Conservation (phyloP, 2,113 vertebrate genomes). For the Stomatorhinus ivindoensis region DNA sequence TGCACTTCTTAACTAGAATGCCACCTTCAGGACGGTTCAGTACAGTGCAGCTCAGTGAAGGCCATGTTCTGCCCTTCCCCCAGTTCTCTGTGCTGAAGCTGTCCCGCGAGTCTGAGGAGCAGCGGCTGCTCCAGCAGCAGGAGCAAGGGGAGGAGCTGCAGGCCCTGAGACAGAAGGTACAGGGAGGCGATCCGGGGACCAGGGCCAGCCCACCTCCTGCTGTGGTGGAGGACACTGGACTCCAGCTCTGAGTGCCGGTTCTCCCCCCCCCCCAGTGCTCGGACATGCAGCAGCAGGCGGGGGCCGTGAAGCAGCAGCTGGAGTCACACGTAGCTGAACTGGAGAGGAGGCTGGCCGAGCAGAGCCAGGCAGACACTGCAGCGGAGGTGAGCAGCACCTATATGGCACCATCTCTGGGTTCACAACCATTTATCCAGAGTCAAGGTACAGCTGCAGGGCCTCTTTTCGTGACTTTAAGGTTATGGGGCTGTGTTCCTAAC, state of each 20-base stretch:
- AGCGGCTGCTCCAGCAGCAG: constrained; percentile 44
- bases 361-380: constrained; percentile 47
- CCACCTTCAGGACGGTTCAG: neutral
- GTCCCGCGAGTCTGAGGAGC: constrained; percentile 55
- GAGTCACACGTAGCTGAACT: constrained; percentile 50
- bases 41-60: neutral
- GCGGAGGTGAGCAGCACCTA: constrained; percentile 64
- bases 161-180: constrained; percentile 61
- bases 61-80: neutral
- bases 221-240: neutral
- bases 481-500: neutral
- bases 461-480: neutral
- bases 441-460: neutral
- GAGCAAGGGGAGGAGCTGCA: constrained; percentile 60
- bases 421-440: neutral
- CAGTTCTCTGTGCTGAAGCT: constrained; percentile 56
- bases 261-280: constrained; percentile 40
- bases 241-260: neutral
- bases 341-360: constrained; percentile 39
- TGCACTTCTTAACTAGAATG: neutral
- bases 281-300: constrained; percentile 49
- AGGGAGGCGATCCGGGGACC: neutral
- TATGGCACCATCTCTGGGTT: neutral
- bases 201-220: neutral
- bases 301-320: constrained; percentile 27